Percentiles rank a stretch among this genome's conserved stretches.
These are phyloP conservation scores for Muricea muricata DNA, from an alignment of 92 coral and sea anemone species.

Conservation along the genomic window DNA sequence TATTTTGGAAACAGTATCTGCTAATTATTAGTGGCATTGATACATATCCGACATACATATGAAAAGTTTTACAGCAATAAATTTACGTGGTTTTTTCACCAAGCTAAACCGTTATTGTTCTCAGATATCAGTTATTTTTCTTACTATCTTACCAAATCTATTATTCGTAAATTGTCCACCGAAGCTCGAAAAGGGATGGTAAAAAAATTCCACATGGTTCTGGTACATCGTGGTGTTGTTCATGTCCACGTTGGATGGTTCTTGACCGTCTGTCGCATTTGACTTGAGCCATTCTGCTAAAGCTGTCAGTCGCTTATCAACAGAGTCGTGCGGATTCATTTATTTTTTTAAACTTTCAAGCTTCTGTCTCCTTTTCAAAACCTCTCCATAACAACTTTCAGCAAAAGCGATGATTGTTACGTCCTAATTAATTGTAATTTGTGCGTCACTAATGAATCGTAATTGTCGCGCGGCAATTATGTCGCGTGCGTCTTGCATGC, in stretches of 20 bases:
- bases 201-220: background rate
- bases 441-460: background rate
- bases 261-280: background rate
- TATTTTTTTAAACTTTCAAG: background rate
- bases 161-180: background rate
- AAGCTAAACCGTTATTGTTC: too few species aligned
- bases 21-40: too few species aligned
- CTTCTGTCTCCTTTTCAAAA: background rate
- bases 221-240: background rate
- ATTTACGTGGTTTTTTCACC: too few species aligned
- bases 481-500: constrained; percentile 4
- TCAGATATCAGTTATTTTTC: too few species aligned
- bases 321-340: constrained; percentile 9
- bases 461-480: background rate
- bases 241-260: background rate
- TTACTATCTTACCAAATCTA: background rate
- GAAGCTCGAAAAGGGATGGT: background rate
- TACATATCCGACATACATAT: too few species aligned
- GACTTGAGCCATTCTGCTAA: constrained; percentile 19
- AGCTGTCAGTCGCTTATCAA: background rate
- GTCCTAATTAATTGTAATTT: constrained; percentile 2
- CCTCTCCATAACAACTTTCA: background rate
- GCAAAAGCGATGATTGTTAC: background rate
- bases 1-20: too few species aligned
- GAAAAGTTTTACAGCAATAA: too few species aligned